Evolutionary conservation across 2,113 vertebrate species (phyloP).

Genomic region (Condylura cristata): DNA sequence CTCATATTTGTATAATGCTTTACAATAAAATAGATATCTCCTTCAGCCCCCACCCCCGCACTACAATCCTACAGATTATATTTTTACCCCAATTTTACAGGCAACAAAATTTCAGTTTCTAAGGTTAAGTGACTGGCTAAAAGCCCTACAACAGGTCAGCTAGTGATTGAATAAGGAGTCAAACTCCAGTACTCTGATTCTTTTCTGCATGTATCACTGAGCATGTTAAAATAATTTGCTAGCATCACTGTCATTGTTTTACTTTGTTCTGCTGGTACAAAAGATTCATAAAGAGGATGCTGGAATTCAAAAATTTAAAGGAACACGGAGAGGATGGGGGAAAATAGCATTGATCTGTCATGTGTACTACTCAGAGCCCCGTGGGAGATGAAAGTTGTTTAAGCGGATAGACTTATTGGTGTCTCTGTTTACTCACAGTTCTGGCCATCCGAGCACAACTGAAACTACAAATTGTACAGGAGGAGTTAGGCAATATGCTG

Average conservation of each 20-base stretch:
- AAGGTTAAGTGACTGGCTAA: background rate
- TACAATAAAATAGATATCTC: background rate
- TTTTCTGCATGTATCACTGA: background rate
- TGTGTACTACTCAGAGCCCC: slow-evolving; percentile 25
- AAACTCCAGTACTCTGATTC: background rate
- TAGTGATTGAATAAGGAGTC: background rate
- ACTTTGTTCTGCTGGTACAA: background rate
- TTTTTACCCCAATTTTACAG: background rate
- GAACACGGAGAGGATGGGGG: background rate
- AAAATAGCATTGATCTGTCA: background rate
- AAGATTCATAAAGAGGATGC: background rate
- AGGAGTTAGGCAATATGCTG: background rate
- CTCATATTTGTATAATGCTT: slow-evolving; percentile 1
- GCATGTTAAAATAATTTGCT: background rate
- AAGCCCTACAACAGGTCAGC: background rate
- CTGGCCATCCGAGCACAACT: background rate
- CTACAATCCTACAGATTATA: background rate
- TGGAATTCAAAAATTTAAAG: slow-evolving; percentile 2
- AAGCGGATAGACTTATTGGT: slow-evolving; percentile 44
- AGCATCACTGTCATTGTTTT: background rate
- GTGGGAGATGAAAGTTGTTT: slow-evolving; percentile 59
- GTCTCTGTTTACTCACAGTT: background rate
- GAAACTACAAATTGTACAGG: background rate
- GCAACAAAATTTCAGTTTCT: background rate
- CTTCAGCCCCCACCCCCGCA: background rate